Base-by-base conservation (phyloP, 2,797 vertebrate species). In the Megaceryle alcyon region DNA sequence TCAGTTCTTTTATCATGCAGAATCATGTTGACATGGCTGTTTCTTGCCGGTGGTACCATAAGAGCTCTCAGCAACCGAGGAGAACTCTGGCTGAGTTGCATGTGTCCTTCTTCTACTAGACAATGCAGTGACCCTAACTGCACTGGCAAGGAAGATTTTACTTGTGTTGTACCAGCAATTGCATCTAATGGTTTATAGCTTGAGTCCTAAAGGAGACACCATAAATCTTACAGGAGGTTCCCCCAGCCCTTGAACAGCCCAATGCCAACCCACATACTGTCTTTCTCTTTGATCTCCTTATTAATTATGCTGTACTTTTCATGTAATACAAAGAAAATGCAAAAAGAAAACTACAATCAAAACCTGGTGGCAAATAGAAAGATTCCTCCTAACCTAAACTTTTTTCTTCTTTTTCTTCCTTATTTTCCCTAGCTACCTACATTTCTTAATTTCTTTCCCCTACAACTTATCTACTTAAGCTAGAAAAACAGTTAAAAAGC, bases 21-120 rank as follows among this genome's bases (percentile, higher is more conserved):
- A 37, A 54, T 41, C 29, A 57, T 0, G 1, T 12, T 28, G 54
- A 57, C 0, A 0, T 29, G 49, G 11, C 14, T 37, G 16, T 29
- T 16, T 73, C 28, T 79, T 63, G 35, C 37, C 46, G 10, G 25
- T 28, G 41, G 20, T 25, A 23, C 14, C 10, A 6, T 28, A 44
- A 44, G 17, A 28, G 31, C 37, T 71, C 41, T 48, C n/a, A 77
- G 41, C 41, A 56, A 6, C 16, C 10, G 64, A 37, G 11, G 39
- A 41, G 14, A 23, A 41, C 21, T 48, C 64, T 17, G 28, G 20
- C 26, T 33, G 23, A 77, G 39, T 48, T 0, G 0, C 31, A 4
- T 2, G 3, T 46, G 29, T 46, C 37, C 29, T 29, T 29, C 21
- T 29, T 35, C 72, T 66, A 41, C 44, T 35, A 16, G 44, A 8